Percentiles rank a stretch among this genome's conserved stretches.
phyloP scores from a whole-genome alignment of 30 jellyfish, hydroid and myxozoan species.

The Chrysaora quinquecirrha region DNA sequence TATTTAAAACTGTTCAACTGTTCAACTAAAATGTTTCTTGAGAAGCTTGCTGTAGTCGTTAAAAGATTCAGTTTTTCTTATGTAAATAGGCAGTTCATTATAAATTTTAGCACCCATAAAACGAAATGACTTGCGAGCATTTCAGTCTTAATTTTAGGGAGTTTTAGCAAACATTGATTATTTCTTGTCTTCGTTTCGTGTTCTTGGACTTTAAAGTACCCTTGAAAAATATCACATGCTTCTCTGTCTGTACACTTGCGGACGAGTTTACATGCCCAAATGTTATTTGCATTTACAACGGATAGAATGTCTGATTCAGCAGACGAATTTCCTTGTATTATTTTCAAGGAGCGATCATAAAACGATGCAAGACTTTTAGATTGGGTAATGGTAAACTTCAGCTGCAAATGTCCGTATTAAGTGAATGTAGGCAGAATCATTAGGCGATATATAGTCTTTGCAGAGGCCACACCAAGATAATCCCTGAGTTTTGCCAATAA shows the following conservation, averaged over 20 bases:
- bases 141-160: not conserved
- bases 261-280: no score
- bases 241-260: slow-evolving; percentile 46
- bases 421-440: no score
- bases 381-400: slow-evolving; percentile 24
- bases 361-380: slow-evolving; percentile 38
- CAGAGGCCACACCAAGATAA: slow-evolving; percentile 5
- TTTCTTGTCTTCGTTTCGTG: slow-evolving; percentile 61
- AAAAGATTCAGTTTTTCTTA: no score
- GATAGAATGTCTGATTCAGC: no score
- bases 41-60: no score
- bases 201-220: slow-evolving; percentile 52
- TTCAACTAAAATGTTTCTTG: not conserved
- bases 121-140: slow-evolving; percentile 56
- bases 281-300: no score
- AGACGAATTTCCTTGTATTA: slow-evolving; percentile 39
- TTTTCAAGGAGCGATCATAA: slow-evolving; percentile 50
- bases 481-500: not conserved
- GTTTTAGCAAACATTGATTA: slow-evolving; percentile 50
- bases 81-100: not conserved
- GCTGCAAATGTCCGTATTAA: slow-evolving; percentile 5
- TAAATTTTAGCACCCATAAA: not conserved
- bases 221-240: slow-evolving; percentile 44
- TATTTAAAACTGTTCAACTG: not conserved
- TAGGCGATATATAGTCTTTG: slow-evolving; percentile 9